Evolutionary conservation across 2,888 invertebrate genomes (phyloP), one percentile per base, ranked within the genome.

Genomic region (Spialia ferax): DNA sequence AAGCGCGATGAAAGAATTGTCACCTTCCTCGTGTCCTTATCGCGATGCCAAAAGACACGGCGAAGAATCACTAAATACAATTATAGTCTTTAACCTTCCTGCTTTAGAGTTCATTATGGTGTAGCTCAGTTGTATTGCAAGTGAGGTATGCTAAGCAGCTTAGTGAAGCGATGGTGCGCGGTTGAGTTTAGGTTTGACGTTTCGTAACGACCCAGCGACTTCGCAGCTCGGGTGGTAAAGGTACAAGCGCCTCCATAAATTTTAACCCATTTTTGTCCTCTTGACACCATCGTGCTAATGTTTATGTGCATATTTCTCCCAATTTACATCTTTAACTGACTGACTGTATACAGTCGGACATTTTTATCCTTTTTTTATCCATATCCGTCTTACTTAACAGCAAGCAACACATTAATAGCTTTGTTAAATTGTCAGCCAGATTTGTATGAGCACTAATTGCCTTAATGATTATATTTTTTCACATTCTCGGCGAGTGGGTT

Each of bases 11-110:
- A 92, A 90, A 90, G 93, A 92, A 91, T 91, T 84, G 91, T 93
- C 91, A 93, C 91, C 89, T 87, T 84, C 81, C 75, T 83, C 82
- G 80, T 80, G 79, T 79, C 81, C 82, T 90, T 89, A 89, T 89
- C 89, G 80, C 78, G 89, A 91, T 89, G 91, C 87, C 86, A 91
- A 91, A 91, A 91, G 91, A 89, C 89, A 89, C 85, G 85, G 72
- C 63, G 68, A 56, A 67, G 18, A 32, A 64, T 66, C 52, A 54
- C 52, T 60, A 8, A 38, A 23, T 63, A 48, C 63, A 71, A 75
- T 78, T 71, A 68, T 79, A 55, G 71, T 73, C 75, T 75, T 76
- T 81, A 75, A 45, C 0, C 0, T 4, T 1, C 13, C n/a, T 6
- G 0, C 3, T 1, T 75, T 83, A 85, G 75, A 81, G 85, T 76